These are phyloP conservation scores for Steinernema hermaphroditum DNA, from an alignment of 2,888 invertebrate species.

Conservation along the genomic window DNA sequence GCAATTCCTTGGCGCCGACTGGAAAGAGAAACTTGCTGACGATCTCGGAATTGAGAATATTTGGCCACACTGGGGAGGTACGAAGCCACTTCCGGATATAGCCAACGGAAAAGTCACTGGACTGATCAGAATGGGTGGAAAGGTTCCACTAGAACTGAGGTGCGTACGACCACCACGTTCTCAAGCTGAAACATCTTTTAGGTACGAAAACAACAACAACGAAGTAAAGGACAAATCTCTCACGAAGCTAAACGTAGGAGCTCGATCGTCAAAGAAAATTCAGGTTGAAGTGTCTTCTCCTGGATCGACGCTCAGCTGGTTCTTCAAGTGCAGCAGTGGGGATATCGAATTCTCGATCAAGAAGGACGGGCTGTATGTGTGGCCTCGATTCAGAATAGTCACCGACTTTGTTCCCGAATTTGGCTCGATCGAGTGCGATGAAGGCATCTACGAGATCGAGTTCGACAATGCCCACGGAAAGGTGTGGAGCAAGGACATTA, in stretches of 20 bases:
- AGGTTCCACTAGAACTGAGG: constrained; percentile 44
- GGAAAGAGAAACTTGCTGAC: constrained; percentile 35
- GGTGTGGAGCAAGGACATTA: constrained; percentile 38
- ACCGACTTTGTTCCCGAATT: constrained; percentile 63
- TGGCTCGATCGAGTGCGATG: constrained; percentile 46
- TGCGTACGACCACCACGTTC: constrained; percentile 29
- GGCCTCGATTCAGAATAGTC: constrained; percentile 55
- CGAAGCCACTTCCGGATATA: neutral
- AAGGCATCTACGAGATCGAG: constrained; percentile 54
- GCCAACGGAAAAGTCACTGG: constrained; percentile 41
- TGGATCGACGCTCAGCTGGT: constrained; percentile 40
- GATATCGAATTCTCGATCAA: constrained; percentile 44
- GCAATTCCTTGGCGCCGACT: constrained; percentile 38
- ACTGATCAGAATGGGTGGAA: constrained; percentile 55
- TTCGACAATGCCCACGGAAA: constrained; percentile 61
- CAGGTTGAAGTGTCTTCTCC: constrained; percentile 37
- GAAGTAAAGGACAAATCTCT: constrained; percentile 46
- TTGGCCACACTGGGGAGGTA: constrained; percentile 45
- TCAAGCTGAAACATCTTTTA: constrained; percentile 28
- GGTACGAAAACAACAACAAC: constrained; percentile 37
- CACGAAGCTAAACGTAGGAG: constrained; percentile 49
- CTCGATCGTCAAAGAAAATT: constrained; percentile 41
- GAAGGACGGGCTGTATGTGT: constrained; percentile 37
- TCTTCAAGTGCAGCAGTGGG: constrained; percentile 38
- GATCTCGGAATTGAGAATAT: constrained; percentile 46